A percentile compares a stretch with the other conserved stretches of the same genome.
These are phyloP conservation scores for Agonum fuliginosum DNA, from an alignment of 2,888 invertebrate species.

Conservation along the genomic window DNA sequence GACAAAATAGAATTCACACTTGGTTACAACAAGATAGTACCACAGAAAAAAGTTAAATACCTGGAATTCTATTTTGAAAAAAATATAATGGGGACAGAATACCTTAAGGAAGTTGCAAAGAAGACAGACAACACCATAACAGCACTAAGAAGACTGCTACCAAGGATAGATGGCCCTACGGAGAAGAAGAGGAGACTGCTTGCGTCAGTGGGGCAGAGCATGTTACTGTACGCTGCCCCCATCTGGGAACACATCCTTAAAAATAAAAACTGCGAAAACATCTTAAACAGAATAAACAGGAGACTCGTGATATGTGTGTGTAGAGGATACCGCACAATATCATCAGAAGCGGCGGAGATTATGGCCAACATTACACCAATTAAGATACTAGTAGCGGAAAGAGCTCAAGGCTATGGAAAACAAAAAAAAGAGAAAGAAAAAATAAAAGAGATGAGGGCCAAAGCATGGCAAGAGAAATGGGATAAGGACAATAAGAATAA, in stretches of 20 bases:
- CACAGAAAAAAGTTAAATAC: too few relatives aligned
- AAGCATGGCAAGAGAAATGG: background rate
- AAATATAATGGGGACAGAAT: too few relatives aligned
- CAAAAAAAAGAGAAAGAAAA: background rate
- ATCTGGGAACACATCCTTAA: background rate
- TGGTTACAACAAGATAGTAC: too few relatives aligned
- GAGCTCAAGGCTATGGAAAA: background rate
- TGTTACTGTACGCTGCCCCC: slow-evolving; percentile 4
- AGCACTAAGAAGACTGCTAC: background rate
- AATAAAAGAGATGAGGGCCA: background rate
- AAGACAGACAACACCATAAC: background rate
- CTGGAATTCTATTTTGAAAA: too few relatives aligned
- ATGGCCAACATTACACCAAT: background rate
- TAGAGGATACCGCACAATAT: background rate
- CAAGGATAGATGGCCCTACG: background rate
- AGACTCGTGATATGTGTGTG: background rate
- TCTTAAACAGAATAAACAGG: background rate
- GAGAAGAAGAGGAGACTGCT: background rate
- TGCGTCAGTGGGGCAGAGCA: background rate
- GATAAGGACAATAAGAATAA: background rate
- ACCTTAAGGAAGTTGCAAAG: background rate
- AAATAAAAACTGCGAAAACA: background rate
- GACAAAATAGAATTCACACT: too few relatives aligned
- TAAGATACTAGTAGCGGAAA: background rate
- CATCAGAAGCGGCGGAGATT: background rate